Percentiles rank a stretch among this genome's conserved stretches.
These are phyloP conservation scores for Andrena camellia DNA, from an alignment of 2,888 invertebrate species.

Conservation along the genomic window DNA sequence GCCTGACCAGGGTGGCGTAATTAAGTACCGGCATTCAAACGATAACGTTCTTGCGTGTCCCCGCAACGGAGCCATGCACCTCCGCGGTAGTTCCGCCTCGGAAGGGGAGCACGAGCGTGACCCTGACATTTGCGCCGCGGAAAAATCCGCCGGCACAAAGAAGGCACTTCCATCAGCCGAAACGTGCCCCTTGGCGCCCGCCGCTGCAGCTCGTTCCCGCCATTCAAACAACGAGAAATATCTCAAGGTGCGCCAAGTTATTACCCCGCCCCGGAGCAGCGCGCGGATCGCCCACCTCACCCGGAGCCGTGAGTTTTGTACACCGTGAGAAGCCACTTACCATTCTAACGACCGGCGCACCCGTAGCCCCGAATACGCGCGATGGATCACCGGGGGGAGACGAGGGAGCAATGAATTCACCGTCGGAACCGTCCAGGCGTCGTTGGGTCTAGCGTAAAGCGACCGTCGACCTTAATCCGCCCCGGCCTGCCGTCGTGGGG, in stretches of 20 bases:
- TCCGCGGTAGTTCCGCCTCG: neutral
- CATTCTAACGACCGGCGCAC: constrained; percentile 24
- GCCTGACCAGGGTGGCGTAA: too few species aligned
- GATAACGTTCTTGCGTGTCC: too few species aligned
- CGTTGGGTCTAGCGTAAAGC: constrained; percentile 22
- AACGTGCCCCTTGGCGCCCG: constrained; percentile 30
- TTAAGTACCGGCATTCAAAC: too few species aligned
- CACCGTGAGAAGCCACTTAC: constrained; percentile 24
- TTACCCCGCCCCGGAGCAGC: neutral
- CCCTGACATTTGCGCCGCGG: constrained; percentile 9
- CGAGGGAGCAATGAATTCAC: constrained; percentile 38
- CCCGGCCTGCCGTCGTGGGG: constrained; percentile 6
- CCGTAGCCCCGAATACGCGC: constrained; percentile 1
- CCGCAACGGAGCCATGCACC: too few species aligned
- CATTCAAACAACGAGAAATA: constrained; percentile 9
- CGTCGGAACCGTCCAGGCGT: constrained; percentile 16
- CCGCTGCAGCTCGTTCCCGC: constrained; percentile 13
- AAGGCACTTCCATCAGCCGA: constrained; percentile 16
- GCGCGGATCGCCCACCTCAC: neutral
- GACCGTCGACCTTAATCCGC: constrained; percentile 41
- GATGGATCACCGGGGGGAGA: neutral
- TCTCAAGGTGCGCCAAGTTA: constrained; percentile 12
- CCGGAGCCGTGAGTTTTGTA: neutral
- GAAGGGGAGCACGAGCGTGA: neutral
- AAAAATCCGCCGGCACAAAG: neutral